Percentiles rank a stretch among this genome's conserved stretches.
Conservation (phyloP, 53 echinoderm and acorn worm species). For the Temnopleurus reevesii region DNA sequence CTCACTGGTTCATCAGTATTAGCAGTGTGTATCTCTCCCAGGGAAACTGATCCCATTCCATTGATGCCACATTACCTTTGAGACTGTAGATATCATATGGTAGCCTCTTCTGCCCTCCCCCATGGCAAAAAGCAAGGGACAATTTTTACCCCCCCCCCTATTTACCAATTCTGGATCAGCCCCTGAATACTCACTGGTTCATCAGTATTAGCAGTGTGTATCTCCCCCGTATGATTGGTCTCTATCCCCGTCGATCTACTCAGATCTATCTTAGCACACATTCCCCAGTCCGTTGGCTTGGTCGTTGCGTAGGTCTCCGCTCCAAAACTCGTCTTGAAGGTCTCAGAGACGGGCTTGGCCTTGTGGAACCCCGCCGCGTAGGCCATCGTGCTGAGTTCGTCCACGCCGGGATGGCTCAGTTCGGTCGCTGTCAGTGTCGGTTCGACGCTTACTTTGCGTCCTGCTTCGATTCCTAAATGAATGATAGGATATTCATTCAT, state of each 20-base stretch:
- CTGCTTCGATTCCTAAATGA: slow-evolving; percentile 84
- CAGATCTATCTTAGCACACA: slow-evolving; percentile 56
- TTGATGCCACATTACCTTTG: too few relatives aligned
- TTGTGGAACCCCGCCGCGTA: slow-evolving; percentile 84
- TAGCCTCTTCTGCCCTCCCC: too few relatives aligned
- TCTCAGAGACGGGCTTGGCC: slow-evolving; percentile 60
- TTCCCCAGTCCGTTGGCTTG: slow-evolving; percentile 58
- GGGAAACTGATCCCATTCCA: too few relatives aligned
- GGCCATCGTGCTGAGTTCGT: slow-evolving; percentile 91
- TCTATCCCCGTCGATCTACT: slow-evolving; percentile 22
- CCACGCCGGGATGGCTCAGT: slow-evolving; percentile 81
- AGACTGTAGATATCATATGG: too few relatives aligned
- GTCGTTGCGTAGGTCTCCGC: slow-evolving; percentile 54
- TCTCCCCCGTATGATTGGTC: background rate
- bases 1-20: too few relatives aligned
- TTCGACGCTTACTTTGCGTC: slow-evolving; percentile 71
- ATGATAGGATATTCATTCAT: too few relatives aligned
- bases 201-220: background rate
- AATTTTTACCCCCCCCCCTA: too few relatives aligned
- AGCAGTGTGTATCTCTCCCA: too few relatives aligned
- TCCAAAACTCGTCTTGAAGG: slow-evolving; percentile 55
- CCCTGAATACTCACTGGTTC: slow-evolving; percentile 31
- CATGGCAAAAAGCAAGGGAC: too few relatives aligned
- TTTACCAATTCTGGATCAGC: too few relatives aligned
- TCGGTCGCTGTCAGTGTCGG: slow-evolving; percentile 77